Evolutionary conservation across 2,113 vertebrate genomes (phyloP).

Genomic region (Peromyscus polionotus): DNA sequence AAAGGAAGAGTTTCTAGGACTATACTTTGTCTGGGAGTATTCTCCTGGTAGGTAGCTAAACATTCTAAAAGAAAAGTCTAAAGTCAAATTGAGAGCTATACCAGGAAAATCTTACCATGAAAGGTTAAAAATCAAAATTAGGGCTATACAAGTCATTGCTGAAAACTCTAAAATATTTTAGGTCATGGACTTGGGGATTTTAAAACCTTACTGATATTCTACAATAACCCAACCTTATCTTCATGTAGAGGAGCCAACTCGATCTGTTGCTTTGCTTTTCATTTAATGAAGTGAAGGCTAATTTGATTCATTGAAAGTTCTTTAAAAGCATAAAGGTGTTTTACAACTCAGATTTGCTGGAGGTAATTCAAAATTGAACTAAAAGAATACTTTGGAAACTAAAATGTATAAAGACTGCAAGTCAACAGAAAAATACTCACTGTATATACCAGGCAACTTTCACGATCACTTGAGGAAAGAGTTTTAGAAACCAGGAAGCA

Average conservation of each 20-base stretch:
- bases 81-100: background rate
- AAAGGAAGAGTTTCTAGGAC: background rate
- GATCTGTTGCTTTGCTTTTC: background rate
- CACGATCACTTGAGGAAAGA: background rate
- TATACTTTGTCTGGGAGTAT: background rate
- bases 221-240: background rate
- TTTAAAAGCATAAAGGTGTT: background rate
- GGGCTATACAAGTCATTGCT: background rate
- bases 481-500: background rate
- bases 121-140: background rate
- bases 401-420: background rate
- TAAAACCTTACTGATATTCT: background rate
- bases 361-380: background rate
- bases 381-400: background rate
- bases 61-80: background rate
- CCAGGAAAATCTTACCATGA: background rate
- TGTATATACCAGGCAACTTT: background rate
- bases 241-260: background rate
- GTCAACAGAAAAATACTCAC: background rate
- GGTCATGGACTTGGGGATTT: background rate
- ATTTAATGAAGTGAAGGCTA: background rate
- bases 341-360: background rate
- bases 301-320: background rate
- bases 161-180: background rate
- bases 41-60: background rate